Evolutionary conservation across 2,888 invertebrate genomes (phyloP).

Genomic region (Thera obeliscata): DNA sequence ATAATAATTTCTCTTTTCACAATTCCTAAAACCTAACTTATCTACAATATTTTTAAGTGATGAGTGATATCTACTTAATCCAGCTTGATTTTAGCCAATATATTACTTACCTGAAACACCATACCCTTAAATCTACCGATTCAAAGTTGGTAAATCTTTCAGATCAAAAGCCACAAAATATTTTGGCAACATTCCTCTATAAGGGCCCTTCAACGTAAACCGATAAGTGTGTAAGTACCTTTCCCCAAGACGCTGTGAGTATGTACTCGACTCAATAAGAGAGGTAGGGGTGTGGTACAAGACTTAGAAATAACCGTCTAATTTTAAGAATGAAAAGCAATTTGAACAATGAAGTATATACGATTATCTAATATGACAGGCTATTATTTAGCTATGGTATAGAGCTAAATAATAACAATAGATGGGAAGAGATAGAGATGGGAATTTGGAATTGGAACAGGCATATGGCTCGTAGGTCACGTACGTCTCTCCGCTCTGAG

Average conservation of each 20-base stretch:
- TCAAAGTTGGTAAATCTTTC: constrained; percentile 2
- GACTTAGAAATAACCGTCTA: not conserved
- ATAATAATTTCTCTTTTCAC: too few relatives aligned
- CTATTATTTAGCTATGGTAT: too few relatives aligned
- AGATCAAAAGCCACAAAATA: constrained; percentile 26
- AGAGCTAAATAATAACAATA: too few relatives aligned
- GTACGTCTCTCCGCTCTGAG: too few relatives aligned
- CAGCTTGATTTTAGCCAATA: not conserved
- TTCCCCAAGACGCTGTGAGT: constrained; percentile 35
- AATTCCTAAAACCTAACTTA: too few relatives aligned
- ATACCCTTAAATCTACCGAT: not conserved
- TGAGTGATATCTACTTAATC: not conserved
- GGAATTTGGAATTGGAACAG: too few relatives aligned
- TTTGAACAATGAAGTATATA: too few relatives aligned
- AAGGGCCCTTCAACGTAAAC: constrained; percentile 32
- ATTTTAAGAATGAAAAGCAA: too few relatives aligned
- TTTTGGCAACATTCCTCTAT: constrained; percentile 37
- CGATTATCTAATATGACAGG: too few relatives aligned
- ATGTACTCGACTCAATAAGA: constrained; percentile 26
- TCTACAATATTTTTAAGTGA: too few relatives aligned
- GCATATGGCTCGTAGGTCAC: too few relatives aligned
- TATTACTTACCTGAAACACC: not conserved
- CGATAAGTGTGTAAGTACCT: constrained; percentile 45
- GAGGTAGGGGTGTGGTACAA: constrained; percentile 13
- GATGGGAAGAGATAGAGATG: too few relatives aligned